phyloP scores from a whole-genome alignment of 2,888 invertebrate genomes.

The Anoncus sp. region DNA sequence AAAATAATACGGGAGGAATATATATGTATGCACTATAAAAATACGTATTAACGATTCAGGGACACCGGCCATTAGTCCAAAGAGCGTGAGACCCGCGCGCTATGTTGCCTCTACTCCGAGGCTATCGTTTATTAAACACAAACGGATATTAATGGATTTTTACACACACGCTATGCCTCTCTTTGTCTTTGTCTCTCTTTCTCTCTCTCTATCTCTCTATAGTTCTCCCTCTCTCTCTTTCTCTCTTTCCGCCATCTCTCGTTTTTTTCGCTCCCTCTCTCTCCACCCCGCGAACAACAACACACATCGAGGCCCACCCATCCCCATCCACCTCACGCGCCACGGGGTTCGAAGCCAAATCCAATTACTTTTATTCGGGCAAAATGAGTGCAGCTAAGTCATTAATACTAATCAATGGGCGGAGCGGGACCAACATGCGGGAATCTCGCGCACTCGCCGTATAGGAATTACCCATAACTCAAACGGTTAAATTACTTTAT shows the following conservation, averaged over 20 bases:
- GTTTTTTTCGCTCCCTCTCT: slow-evolving; percentile 31
- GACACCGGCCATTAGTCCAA: slow-evolving; percentile 81
- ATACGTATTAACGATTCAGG: slow-evolving; percentile 79
- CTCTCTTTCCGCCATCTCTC: slow-evolving; percentile 42
- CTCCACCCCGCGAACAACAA: slow-evolving; percentile 44
- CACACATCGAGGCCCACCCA: slow-evolving; percentile 65
- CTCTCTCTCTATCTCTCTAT: slow-evolving; percentile 38
- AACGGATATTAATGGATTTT: slow-evolving; percentile 84
- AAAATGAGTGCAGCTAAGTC: slow-evolving; percentile 83
- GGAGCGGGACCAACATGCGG: slow-evolving; percentile 58
- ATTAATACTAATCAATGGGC: slow-evolving; percentile 83
- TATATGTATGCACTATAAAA: slow-evolving; percentile 71
- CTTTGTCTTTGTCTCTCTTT: slow-evolving; percentile 33
- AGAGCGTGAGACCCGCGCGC: slow-evolving; percentile 75
- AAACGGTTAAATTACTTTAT: slow-evolving; percentile 83
- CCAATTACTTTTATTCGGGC: slow-evolving; percentile 83
- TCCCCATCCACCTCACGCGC: slow-evolving; percentile 62
- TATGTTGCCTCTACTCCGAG: slow-evolving; percentile 58
- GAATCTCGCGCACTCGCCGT: slow-evolving; percentile 66
- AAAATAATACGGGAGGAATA: slow-evolving; percentile 57
- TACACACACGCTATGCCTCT: slow-evolving; percentile 76
- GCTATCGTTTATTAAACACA: slow-evolving; percentile 83
- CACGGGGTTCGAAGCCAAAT: slow-evolving; percentile 81
- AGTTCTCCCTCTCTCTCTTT: slow-evolving; percentile 34
- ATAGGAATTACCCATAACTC: slow-evolving; percentile 82